Conservation (phyloP, 2,888 invertebrate genomes). For the Drosophila subsilvestris region DNA sequence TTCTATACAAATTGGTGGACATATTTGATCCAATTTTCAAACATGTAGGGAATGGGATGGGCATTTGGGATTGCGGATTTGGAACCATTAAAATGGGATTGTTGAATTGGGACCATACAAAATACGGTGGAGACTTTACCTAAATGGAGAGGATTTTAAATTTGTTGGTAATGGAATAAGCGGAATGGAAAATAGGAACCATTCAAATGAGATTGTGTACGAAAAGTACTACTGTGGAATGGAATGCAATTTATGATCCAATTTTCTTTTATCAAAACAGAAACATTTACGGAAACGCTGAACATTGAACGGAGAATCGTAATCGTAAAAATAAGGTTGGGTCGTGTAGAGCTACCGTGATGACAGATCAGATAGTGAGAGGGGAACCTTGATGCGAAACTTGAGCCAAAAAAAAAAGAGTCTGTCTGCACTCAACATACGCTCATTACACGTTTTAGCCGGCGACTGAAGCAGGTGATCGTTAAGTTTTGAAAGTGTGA, state of each 20-base stretch:
- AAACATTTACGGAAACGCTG: not conserved
- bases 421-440: slow-evolving; percentile 24
- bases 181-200: no score
- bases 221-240: no score
- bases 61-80: no score
- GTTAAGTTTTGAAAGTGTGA: slow-evolving; percentile 41
- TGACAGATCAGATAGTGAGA: slow-evolving; percentile 21
- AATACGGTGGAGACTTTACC: no score
- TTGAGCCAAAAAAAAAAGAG: slow-evolving; percentile 7
- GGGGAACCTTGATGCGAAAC: slow-evolving; percentile 33
- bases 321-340: not conserved
- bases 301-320: not conserved
- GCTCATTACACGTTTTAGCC: slow-evolving; percentile 41
- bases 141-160: no score
- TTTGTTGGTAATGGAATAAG: no score
- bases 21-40: not conserved
- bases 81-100: no score
- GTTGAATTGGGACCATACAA: no score
- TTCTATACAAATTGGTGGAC: no score
- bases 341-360: slow-evolving; percentile 11
- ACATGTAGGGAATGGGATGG: not conserved
- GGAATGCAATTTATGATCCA: not conserved
- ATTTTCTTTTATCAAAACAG: not conserved
- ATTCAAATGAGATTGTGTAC: not conserved
- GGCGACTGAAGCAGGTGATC: slow-evolving; percentile 37